Conservation (phyloP, 92 coral and sea anemone species). For the Metridium senile region DNA sequence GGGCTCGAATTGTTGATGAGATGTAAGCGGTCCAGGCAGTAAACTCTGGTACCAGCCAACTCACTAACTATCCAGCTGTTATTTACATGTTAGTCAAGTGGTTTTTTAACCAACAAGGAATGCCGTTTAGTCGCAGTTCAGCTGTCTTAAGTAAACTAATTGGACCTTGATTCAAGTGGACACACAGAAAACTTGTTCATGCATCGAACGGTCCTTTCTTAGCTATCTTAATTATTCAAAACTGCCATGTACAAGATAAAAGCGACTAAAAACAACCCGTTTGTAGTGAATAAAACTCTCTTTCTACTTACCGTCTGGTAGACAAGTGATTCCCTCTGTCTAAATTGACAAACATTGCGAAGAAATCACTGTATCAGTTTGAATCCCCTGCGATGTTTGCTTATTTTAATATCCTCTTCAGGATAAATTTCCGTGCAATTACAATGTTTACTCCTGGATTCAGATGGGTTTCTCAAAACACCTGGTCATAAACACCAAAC, state of each 20-base stretch:
- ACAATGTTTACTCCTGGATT: constrained; percentile 85
- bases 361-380: constrained; percentile 49
- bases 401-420: constrained; percentile 83
- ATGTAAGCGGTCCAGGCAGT: constrained; percentile 35
- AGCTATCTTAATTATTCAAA: constrained; percentile 44
- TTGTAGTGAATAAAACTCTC: constrained; percentile 16
- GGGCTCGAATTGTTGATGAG: constrained; percentile 35
- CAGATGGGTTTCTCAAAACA: constrained; percentile 65
- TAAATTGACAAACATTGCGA: constrained; percentile 48
- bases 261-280: constrained; percentile 19
- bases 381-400: constrained; percentile 85
- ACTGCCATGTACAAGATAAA: constrained; percentile 22
- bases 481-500: constrained; percentile 54
- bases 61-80: constrained; percentile 22
- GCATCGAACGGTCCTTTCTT: constrained; percentile 26
- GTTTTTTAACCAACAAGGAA: constrained; percentile 14
- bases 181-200: constrained; percentile 17
- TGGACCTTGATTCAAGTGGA: constrained; percentile 25
- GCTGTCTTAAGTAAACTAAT: constrained; percentile 35
- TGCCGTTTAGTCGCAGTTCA: constrained; percentile 18
- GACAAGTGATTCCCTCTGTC: constrained; percentile 22
- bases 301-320: constrained; percentile 23
- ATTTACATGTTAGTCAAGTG: constrained; percentile 12
- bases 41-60: constrained; percentile 27
- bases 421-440: constrained; percentile 92